Base-by-base conservation (phyloP, 1,140 invertebrate genomes). In the Mylabris phalerata region DNA sequence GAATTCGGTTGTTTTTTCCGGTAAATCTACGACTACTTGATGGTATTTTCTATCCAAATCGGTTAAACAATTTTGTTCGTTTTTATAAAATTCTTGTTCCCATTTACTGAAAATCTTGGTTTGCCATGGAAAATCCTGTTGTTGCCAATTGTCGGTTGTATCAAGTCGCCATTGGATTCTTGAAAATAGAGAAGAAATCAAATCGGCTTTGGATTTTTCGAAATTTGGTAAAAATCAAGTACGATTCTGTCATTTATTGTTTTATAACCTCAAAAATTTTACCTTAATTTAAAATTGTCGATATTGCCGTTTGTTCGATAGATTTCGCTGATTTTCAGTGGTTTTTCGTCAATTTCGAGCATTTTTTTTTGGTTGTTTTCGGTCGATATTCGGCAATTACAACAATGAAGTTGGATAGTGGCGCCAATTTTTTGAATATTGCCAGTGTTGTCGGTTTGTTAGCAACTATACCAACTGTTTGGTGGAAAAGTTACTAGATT, bases 1-100 rank as follows among this genome's bases (percentile, higher is more conserved):
- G n/a, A 57, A 45, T 11, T 65, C 52, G 4, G 58, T 55, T 13
- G 41, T 42, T 42, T 42, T 52, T 52, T 7, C 45, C 42, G 9
- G 39, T 39, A 9, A 50, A 49, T 43, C 64, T 4, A 38, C 39
- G 25, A 70, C 48, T 24, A 62, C 55, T 55, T 58, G 39, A 51
- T 71, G 60, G 44, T 71, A 71, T 58, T 65, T 61, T 32, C 62
- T 67, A 27, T 69, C 69, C 11, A 63, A 45, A 52, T 73, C 70
- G 13, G 70, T 71, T 38, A 62, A 27, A 55, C 71, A 73, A 55
- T 72, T 71, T 44, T 62, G 57, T 56, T 57, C 52, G 26, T 68
- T 55, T 24, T 41, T 46, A 55, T 69, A 73, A 51, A 62, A 68
- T 38, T 67, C 57, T 32, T 57, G 57, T 56, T 73, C 69, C 7